phyloP scores from a whole-genome alignment of 2,888 invertebrate genomes.

The Reticulitermes lucifugus region DNA sequence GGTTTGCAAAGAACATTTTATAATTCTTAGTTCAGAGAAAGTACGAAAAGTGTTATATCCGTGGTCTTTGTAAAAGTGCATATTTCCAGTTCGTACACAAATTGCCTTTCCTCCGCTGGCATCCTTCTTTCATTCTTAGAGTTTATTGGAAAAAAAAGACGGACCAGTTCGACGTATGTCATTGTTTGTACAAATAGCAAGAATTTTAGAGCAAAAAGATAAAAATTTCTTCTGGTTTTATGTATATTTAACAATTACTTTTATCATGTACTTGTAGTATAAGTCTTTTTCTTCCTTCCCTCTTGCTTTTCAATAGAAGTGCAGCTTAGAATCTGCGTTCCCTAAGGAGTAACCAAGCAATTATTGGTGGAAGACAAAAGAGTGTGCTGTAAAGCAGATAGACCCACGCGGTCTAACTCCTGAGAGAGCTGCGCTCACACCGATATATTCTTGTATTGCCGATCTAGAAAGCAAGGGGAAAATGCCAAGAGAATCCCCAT shows the following conservation, averaged over 20 bases:
- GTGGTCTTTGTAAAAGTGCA: no score
- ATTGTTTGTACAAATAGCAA: no score
- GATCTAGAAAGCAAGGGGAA: background rate
- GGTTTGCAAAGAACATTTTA: no score
- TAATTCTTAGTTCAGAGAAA: no score
- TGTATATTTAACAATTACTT: background rate
- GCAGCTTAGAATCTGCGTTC: background rate
- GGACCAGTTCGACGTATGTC: no score
- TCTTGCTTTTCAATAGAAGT: background rate
- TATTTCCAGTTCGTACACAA: no score
- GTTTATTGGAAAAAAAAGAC: no score
- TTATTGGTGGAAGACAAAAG: background rate
- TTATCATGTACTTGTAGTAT: slow-evolving; percentile 8
- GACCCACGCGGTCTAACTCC: background rate
- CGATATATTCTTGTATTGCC: slow-evolving; percentile 21
- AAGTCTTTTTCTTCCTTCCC: background rate
- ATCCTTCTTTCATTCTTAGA: no score
- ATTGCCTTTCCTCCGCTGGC: no score
- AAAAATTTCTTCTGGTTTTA: background rate
- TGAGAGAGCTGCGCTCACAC: background rate
- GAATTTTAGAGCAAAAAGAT: background rate
- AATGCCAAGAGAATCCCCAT: background rate
- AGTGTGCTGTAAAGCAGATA: background rate
- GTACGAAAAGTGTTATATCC: no score
- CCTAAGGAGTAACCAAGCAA: slow-evolving; percentile 7